Conservation (phyloP, 2,888 invertebrate genomes). For the Ceramica pisi region DNA sequence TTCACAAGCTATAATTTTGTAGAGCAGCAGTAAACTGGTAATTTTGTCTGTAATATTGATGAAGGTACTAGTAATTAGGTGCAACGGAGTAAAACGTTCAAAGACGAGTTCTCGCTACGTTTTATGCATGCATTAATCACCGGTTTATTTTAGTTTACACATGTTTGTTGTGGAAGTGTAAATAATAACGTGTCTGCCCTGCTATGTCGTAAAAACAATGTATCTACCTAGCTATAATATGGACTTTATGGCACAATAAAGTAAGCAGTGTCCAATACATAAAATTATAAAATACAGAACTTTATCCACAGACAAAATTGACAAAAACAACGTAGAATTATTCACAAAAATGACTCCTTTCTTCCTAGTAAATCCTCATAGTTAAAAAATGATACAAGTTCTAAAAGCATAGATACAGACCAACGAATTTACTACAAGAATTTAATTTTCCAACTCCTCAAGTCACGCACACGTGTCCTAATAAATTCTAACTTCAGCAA, state of each 20-base stretch:
- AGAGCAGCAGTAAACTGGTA: not conserved
- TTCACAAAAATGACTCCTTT: not conserved
- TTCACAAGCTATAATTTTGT: not conserved
- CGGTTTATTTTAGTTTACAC: slow-evolving; percentile 44
- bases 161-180: slow-evolving; percentile 44
- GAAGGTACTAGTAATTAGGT: not conserved
- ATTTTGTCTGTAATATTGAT: slow-evolving; percentile 21
- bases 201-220: slow-evolving; percentile 45
- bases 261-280: not conserved
- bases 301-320: too few relatives aligned
- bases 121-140: slow-evolving; percentile 51
- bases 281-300: not conserved
- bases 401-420: not conserved
- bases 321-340: not conserved
- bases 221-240: not conserved
- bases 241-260: not conserved
- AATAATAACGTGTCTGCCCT: slow-evolving; percentile 41
- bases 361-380: too few relatives aligned
- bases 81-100: slow-evolving; percentile 23
- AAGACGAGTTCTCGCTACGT: slow-evolving; percentile 28
- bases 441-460: not conserved
- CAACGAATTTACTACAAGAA: not conserved
- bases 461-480: not conserved
- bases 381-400: not conserved
- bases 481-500: slow-evolving; percentile 3